Evolutionary conservation across 2,797 vertebrate genomes (phyloP), one percentile per base, ranked within the genome.

Genomic region (Botia almorhae): DNA sequence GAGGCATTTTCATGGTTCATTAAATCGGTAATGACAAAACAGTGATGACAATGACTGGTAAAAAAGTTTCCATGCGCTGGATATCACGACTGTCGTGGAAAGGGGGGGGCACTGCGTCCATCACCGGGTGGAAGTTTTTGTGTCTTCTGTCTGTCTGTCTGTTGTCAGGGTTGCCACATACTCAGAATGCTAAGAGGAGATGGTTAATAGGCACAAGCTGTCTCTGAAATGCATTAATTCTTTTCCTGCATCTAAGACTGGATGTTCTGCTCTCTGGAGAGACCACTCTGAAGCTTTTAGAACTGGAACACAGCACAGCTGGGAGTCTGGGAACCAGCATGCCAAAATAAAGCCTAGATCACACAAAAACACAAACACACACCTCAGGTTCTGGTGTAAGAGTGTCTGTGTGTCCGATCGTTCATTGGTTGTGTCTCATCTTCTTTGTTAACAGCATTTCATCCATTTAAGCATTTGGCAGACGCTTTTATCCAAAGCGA

Each of bases 1-100:
- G 74, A 85, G 88, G 84, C 86, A 88, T 88, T 91, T 93, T 91
- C 89, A 91, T 84, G 90, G 89, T 90, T 91, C 90, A 87, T 93
- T 91, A 90, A 89, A 91, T 86, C 88, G 81, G 84, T 86, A 87
- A 90, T 89, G 90, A 88, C 85, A 84, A 88, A 86, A 50, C 43
- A 72, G 68, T n/a, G n/a, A n/a, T n/a, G n/a, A n/a, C n/a, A n/a
- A 89, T 90, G 67, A 88, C 84, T 89, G 85, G 55, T 85, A 75
- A 90, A 90, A 90, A 61, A 68, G 21, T 12, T 19, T 5, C 8
- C 69, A 74, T 74, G 29, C 29, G 29, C 29, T 29, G 29, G 1
- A 29, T 29, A 29, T 4, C 56, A 79, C 11, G 16, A 65, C 69
- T 19, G 60, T 56, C 78, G 26, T 56, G 16, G 11, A 48, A n/a